phyloP scores from a whole-genome alignment of 2,888 invertebrate species.

The Eristalinus sepulchralis region DNA sequence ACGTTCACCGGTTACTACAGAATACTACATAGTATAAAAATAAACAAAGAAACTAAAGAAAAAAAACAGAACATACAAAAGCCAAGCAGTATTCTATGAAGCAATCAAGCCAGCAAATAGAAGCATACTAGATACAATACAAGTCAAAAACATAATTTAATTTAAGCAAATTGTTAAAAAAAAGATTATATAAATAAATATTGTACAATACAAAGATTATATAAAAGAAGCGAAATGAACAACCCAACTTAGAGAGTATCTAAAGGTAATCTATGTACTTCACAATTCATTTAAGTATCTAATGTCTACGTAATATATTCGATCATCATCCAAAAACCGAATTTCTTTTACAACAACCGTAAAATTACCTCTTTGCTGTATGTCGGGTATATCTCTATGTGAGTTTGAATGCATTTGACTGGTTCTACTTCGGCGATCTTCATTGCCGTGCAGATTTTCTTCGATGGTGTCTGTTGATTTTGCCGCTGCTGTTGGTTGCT shows the following conservation, averaged over 20 bases:
- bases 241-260: constrained; percentile 32
- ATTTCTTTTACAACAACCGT: constrained; percentile 75
- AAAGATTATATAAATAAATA: background rate
- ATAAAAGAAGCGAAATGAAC: constrained; percentile 11
- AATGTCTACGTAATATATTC: constrained; percentile 5
- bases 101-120: constrained; percentile 46
- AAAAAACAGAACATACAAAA: constrained; percentile 10
- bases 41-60: background rate
- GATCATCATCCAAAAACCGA: constrained; percentile 35
- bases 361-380: constrained; percentile 81
- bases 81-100: constrained; percentile 28
- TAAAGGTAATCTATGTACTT: constrained; percentile 11
- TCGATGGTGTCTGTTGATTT: constrained; percentile 19
- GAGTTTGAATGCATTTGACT: constrained; percentile 78
- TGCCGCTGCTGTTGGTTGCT: constrained; percentile 20
- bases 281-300: constrained; percentile 32
- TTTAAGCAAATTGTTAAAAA: background rate
- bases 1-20: constrained; percentile 29
- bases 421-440: constrained; percentile 78
- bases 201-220: background rate
- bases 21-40: background rate
- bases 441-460: constrained; percentile 71
- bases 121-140: constrained; percentile 27
- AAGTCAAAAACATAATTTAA: constrained; percentile 6
- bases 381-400: constrained; percentile 79